Conservation (phyloP, 2,888 invertebrate species). For the Zonitis immaculata region DNA sequence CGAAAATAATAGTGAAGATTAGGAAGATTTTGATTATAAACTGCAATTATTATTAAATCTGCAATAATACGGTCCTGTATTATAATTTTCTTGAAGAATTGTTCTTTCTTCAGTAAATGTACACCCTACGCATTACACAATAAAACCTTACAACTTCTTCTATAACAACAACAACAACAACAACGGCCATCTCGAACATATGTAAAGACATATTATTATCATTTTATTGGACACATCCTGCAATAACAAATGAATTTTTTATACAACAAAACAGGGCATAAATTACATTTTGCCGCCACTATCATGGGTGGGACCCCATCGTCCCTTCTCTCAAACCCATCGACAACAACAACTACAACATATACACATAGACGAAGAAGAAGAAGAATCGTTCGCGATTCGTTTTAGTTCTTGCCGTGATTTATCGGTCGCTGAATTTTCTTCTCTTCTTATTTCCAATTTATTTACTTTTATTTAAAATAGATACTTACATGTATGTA, state of each 20-base stretch:
- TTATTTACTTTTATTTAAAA: not conserved
- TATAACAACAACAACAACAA: conserved; percentile 1
- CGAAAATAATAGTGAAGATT: no score
- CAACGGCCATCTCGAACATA: conserved; percentile 18
- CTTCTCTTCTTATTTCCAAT: not conserved
- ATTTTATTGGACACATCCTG: conserved; percentile 22
- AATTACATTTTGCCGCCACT: not conserved
- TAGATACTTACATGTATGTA: not conserved
- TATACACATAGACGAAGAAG: no score
- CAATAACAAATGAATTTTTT: conserved; percentile 20
- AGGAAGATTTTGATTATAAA: no score
- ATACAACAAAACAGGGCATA: conserved; percentile 2
- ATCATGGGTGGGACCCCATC: not conserved
- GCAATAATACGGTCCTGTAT: not conserved
- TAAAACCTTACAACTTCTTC: not conserved
- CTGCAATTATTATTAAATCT: no score
- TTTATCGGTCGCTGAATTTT: not conserved
- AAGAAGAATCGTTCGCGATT: not conserved
- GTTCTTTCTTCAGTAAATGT: not conserved
- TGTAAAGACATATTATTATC: conserved; percentile 21
- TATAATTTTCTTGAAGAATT: no score
- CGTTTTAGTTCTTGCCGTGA: not conserved
- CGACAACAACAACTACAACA: not conserved
- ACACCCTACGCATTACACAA: not conserved
- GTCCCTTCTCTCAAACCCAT: not conserved